Conservation (phyloP, 2,113 vertebrate genomes). For the Ailuropoda melanoleuca region DNA sequence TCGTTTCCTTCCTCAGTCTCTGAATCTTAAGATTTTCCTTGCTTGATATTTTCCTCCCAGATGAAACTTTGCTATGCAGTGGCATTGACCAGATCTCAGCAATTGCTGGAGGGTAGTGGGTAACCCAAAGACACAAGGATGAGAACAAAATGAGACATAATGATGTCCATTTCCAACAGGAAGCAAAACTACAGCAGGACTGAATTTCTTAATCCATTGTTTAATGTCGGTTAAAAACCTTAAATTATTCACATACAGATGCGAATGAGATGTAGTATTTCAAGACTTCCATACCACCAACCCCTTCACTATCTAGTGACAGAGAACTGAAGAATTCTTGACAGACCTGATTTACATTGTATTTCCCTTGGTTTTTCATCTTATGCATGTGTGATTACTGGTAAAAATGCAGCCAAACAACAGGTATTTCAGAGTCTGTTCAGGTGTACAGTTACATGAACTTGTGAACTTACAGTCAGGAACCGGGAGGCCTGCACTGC, state of each 20-base stretch:
- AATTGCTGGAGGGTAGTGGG: not conserved
- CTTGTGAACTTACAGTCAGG: not conserved
- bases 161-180: not conserved
- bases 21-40: not conserved
- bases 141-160: not conserved
- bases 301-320: not conserved
- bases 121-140: not conserved
- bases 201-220: not conserved
- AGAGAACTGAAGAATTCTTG: not conserved
- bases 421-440: not conserved
- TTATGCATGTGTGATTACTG: not conserved
- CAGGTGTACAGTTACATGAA: not conserved
- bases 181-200: not conserved
- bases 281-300: not conserved
- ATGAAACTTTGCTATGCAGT: not conserved
- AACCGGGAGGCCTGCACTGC: too few relatives aligned
- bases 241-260: not conserved
- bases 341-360: not conserved
- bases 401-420: not conserved
- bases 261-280: not conserved
- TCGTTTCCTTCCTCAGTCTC: not conserved
- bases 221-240: not conserved
- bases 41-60: not conserved
- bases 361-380: not conserved
- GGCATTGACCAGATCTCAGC: not conserved